Percentiles rank a stretch among this genome's conserved stretches.
phyloP scores from a whole-genome alignment of 2,888 invertebrate species.

The Xiphydria camelus region DNA sequence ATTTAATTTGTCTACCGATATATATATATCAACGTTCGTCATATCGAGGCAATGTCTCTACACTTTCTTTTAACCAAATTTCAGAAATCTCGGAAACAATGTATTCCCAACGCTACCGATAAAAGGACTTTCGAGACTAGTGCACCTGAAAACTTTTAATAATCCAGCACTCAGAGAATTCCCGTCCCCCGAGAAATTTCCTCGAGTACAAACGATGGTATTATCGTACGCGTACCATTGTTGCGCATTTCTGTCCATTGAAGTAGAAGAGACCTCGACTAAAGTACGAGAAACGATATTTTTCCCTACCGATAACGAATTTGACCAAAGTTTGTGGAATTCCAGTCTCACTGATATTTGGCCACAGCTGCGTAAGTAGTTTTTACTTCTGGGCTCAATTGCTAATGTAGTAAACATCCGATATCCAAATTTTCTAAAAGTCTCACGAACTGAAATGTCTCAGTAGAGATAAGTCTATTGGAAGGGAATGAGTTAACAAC shows the following conservation, averaged over 20 bases:
- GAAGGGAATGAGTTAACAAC: too few species aligned
- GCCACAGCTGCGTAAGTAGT: constrained; percentile 77
- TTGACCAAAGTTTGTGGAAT: constrained; percentile 79
- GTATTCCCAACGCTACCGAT: constrained; percentile 82
- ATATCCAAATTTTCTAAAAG: too few species aligned
- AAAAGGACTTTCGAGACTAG: constrained; percentile 75
- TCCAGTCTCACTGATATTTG: constrained; percentile 78
- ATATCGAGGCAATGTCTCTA: background rate
- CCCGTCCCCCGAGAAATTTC: constrained; percentile 84
- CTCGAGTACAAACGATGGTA: constrained; percentile 80
- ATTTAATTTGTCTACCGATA: too few species aligned
- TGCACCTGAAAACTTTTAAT: constrained; percentile 89
- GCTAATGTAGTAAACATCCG: too few species aligned
- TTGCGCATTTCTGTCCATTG: constrained; percentile 80
- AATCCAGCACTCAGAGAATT: constrained; percentile 86
- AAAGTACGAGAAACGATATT: constrained; percentile 66
- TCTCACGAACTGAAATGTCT: too few species aligned
- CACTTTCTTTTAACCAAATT: constrained; percentile 24
- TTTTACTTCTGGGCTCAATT: too few species aligned
- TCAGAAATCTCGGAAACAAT: constrained; percentile 89
- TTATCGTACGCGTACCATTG: constrained; percentile 96
- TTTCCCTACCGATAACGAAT: constrained; percentile 71
- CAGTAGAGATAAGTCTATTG: too few species aligned
- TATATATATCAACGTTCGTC: background rate
- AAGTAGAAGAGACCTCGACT: constrained; percentile 43